These are phyloP conservation scores for Poicephalus gulielmi DNA, from an alignment of 2,113 vertebrate genomes.

Conservation along the genomic window DNA sequence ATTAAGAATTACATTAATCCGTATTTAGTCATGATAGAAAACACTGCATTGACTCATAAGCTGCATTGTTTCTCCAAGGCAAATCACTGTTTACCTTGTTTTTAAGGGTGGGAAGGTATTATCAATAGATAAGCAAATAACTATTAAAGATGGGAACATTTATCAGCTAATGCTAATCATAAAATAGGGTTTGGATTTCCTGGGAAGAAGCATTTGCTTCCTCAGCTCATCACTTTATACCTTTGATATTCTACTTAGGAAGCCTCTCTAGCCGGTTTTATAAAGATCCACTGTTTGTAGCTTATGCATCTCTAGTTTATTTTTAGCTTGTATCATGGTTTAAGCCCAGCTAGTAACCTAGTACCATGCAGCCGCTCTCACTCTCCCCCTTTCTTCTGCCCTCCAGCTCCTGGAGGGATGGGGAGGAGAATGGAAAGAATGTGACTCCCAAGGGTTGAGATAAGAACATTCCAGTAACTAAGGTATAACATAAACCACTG, in stretches of 20 bases:
- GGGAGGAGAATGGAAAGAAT: too few species aligned
- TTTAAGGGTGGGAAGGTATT: not conserved
- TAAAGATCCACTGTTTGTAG: not conserved
- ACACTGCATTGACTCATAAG: not conserved
- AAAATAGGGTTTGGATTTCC: not conserved
- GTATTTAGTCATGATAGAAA: not conserved
- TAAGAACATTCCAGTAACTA: too few species aligned
- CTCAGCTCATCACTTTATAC: not conserved
- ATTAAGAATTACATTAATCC: not conserved
- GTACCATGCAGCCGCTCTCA: too few species aligned
- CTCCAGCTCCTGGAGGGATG: too few species aligned
- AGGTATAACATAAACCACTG: too few species aligned
- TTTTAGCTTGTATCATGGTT: not conserved
- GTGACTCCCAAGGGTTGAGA: too few species aligned
- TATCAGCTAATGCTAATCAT: not conserved
- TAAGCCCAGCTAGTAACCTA: too few species aligned
- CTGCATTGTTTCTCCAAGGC: not conserved
- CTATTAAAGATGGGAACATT: not conserved
- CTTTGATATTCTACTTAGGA: not conserved
- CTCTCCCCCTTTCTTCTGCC: too few species aligned
- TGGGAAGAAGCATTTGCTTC: not conserved
- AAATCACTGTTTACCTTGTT: not conserved
- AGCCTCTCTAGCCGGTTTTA: not conserved
- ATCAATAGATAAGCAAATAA: not conserved
- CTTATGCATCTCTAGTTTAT: not conserved